Percentiles rank a stretch among this genome's conserved stretches.
Conservation (phyloP, 2,888 invertebrate genomes). For the Drosophila neutralis region DNA sequence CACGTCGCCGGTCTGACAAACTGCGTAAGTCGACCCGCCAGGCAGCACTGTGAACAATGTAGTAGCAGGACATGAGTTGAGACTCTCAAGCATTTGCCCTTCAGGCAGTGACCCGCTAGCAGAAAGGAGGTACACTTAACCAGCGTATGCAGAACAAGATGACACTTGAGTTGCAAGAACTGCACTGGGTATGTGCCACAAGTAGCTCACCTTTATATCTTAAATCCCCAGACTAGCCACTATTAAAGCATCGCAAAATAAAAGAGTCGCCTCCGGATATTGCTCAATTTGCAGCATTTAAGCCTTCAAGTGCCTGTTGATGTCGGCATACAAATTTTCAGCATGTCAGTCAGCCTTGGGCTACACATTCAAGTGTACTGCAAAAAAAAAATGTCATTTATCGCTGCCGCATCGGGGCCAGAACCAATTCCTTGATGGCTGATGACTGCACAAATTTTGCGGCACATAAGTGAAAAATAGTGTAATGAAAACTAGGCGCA, state of each 20-base stretch:
- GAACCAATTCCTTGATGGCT: constrained; percentile 30
- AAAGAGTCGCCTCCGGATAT: constrained; percentile 20
- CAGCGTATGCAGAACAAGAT: constrained; percentile 46
- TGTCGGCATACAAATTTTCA: constrained; percentile 38
- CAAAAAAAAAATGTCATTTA: constrained; percentile 58
- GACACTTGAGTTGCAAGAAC: constrained; percentile 55
- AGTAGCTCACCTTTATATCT: constrained; percentile 25
- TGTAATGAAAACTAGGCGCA: constrained; percentile 60
- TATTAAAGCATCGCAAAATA: constrained; percentile 53
- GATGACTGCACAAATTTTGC: constrained; percentile 59
- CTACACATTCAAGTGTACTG: constrained; percentile 41
- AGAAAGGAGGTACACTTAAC: constrained; percentile 28
- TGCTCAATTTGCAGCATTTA: constrained; percentile 49
- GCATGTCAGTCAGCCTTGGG: constrained; percentile 54
- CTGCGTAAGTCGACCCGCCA: constrained; percentile 30
- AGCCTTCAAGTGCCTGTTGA: constrained; percentile 65
- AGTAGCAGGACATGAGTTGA: background rate
- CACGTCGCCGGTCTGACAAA: constrained; percentile 34
- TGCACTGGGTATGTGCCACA: background rate
- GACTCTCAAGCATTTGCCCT: constrained; percentile 56
- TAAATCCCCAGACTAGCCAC: constrained; percentile 38
- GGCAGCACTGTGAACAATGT: background rate
- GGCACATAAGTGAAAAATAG: constrained; percentile 46
- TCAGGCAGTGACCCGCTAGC: constrained; percentile 30
- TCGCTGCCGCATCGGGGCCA: background rate